phyloP scores from a whole-genome alignment of 2,113 vertebrate species.

The Cavia aperea region DNA sequence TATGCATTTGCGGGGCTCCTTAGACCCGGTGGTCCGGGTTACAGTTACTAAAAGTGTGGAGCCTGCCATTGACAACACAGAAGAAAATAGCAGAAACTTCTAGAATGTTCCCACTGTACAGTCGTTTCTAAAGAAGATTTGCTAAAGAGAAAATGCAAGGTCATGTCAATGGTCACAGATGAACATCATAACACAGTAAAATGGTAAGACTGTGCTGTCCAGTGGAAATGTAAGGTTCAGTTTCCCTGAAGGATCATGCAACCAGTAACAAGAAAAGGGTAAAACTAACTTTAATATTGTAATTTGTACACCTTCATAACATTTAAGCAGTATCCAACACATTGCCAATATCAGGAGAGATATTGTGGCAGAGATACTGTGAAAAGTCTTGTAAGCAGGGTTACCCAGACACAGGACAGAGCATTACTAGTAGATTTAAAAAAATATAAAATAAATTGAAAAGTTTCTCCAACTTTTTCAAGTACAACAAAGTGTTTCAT shows the following conservation, averaged over 20 bases:
- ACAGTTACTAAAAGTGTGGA: not conserved
- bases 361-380: too few species aligned
- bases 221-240: not conserved
- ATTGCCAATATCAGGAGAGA: too few species aligned
- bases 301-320: too few species aligned
- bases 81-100: not conserved
- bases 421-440: not conserved
- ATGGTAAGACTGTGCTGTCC: too few species aligned
- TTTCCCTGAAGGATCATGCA: too few species aligned
- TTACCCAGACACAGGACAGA: too few species aligned
- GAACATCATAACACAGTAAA: not conserved
- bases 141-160: not conserved
- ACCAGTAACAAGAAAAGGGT: too few species aligned
- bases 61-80: not conserved
- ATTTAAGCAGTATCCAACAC: too few species aligned
- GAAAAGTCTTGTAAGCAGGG: too few species aligned
- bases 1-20: not conserved
- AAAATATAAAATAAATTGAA: not conserved
- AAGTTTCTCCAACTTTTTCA: not conserved
- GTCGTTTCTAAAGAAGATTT: not conserved
- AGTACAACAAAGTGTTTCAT: not conserved
- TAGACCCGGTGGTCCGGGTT: not conserved
- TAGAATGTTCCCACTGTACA: not conserved
- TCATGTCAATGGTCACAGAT: not conserved
- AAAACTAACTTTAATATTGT: too few species aligned